Evolutionary conservation across 2,888 invertebrate genomes (phyloP).

Genomic region (Cosmia trapezina): DNA sequence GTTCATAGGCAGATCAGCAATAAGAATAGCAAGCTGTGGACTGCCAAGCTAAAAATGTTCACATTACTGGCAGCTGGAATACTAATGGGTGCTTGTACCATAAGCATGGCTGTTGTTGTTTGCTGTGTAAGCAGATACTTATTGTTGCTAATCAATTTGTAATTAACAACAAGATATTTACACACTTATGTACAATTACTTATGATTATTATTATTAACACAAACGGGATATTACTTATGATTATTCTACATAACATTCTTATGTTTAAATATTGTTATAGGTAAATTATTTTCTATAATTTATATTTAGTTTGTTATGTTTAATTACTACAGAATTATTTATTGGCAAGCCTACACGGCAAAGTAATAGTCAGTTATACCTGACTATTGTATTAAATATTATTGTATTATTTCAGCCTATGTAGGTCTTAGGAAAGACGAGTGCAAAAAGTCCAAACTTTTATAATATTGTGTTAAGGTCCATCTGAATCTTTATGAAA

Average conservation of each 20-base stretch:
- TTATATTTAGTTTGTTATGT: conserved; percentile 9
- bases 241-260: conserved; percentile 13
- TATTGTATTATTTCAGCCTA: conserved; percentile 5
- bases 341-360: conserved; percentile 8
- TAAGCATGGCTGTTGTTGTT: conserved; percentile 72
- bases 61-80: conserved; percentile 58
- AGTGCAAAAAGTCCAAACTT: not conserved
- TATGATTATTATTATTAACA: too few relatives aligned
- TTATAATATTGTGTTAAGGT: not conserved
- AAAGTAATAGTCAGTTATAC: conserved; percentile 7
- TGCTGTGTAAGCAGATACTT: conserved; percentile 69
- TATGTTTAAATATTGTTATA: not conserved
- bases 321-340: too few relatives aligned
- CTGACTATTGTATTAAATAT: too few relatives aligned
- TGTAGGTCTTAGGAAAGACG: not conserved
- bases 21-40: conserved; percentile 51
- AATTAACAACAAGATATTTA: conserved; percentile 67
- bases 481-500: not conserved
- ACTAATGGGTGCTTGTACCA: conserved; percentile 67
- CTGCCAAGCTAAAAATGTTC: conserved; percentile 61
- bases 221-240: too few relatives aligned
- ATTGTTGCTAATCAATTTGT: conserved; percentile 67
- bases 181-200: conserved; percentile 22
- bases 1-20: conserved; percentile 50
- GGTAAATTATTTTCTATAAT: not conserved